phyloP scores from a whole-genome alignment of 2,888 invertebrate genomes.

The Onchidella celtica region DNA sequence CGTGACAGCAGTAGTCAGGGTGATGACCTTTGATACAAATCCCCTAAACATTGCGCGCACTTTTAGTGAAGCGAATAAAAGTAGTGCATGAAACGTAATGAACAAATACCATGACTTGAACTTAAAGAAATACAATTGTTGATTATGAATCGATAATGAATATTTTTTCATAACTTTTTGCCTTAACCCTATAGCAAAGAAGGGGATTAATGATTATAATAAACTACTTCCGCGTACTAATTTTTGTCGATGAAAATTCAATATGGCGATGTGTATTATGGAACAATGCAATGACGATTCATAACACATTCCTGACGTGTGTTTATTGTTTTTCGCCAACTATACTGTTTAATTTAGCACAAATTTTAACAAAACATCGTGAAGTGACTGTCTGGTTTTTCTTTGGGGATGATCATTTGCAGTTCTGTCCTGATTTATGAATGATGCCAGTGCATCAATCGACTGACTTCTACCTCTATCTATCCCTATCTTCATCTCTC shows the following conservation, averaged over 20 bases:
- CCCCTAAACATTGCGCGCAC: background rate
- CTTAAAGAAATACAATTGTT: too few relatives aligned
- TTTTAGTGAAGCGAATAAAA: conserved; percentile 5
- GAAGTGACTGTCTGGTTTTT: too few relatives aligned
- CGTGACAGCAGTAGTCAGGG: conserved; percentile 37
- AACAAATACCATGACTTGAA: too few relatives aligned
- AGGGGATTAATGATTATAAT: background rate
- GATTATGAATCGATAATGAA: too few relatives aligned
- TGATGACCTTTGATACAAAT: conserved; percentile 43
- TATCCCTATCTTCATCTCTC: background rate
- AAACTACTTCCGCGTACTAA: conserved; percentile 26
- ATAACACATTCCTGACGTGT: background rate
- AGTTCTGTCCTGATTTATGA: background rate
- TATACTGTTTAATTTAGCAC: too few relatives aligned
- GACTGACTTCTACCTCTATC: background rate
- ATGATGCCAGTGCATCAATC: background rate
- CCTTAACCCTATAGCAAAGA: background rate
- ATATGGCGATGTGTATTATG: conserved; percentile 38
- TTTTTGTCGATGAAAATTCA: conserved; percentile 20
- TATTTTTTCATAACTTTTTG: background rate
- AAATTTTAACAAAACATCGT: too few relatives aligned
- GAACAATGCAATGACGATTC: background rate
- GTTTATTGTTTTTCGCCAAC: background rate
- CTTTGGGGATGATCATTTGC: too few relatives aligned
- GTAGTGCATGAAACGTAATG: conserved; percentile 32